Evolutionary conservation across 2,888 invertebrate genomes (phyloP), one percentile per base, ranked within the genome.

Genomic region (Aleiodes alternator): DNA sequence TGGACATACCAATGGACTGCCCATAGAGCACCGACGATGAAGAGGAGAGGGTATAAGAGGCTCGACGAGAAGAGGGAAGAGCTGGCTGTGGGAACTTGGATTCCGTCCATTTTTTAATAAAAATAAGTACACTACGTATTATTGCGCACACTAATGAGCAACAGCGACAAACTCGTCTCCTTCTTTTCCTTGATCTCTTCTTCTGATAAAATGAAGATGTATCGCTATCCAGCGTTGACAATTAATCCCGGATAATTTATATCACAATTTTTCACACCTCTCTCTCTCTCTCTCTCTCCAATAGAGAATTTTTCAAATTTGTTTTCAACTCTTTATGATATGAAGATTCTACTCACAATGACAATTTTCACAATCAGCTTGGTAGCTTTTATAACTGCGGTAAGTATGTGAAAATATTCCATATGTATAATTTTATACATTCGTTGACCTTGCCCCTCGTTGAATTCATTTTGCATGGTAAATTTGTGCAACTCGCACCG

Each of bases 1-100:
- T 87, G 83, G 0, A 87, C 81, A 53, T 89, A 88, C 79, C 85
- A 89, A 77, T 90, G 86, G 23, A 84, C 55, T 7, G 83, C 86
- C 59, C 83, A 79, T 23, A 90, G 81, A 8, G 81, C 76, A 0
- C 83, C 75, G 6, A 84, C 70, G 3, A 87, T 77, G 0, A 87
- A 81, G 3, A 86, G 43, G 12, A 90, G 77, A 0, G 86, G 84
- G 80, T 88, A 87, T 75, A 87, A 86, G 29, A 86, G 16, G 23
- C 80, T 75, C 2, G 83, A 76, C 5, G 87, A 76, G 0, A 86
- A 77, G 70, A 83, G 84, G 14, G 76, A 59, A n/a, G 76, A 43
- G 9, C 4, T n/a, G 12, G 83, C 69, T 12, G 81, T 75, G 4
- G 81, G 73, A 68, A 84, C 70, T 23, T 84, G 81, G 75, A 84